phyloP scores from a whole-genome alignment of 2,113 vertebrate species.

The Strix uralensis region DNA sequence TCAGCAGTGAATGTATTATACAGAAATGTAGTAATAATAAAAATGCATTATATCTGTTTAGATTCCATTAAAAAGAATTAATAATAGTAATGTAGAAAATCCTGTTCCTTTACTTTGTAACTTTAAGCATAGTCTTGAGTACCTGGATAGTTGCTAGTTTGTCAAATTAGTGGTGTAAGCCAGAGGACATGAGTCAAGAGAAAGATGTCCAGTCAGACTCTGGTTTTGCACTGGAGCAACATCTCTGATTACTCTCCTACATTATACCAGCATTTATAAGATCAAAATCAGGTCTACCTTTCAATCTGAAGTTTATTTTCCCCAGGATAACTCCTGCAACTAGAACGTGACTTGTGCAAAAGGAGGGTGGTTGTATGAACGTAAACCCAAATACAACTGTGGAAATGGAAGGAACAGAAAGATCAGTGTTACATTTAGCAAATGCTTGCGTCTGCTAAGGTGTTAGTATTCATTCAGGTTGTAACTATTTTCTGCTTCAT shows the following conservation, averaged over 20 bases:
- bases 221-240: neutral
- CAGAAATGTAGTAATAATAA: neutral
- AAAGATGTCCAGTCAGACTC: neutral
- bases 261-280: neutral
- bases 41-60: neutral
- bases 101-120: neutral
- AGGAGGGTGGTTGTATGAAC: neutral
- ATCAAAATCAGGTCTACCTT: neutral
- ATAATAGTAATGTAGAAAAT: neutral
- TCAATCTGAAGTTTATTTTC: neutral
- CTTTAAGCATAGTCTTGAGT: neutral
- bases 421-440: neutral
- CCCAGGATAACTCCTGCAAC: neutral
- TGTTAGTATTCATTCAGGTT: slow-evolving; percentile 4
- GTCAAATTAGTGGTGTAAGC: neutral
- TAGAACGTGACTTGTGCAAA: neutral
- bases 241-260: neutral
- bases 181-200: neutral
- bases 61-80: neutral
- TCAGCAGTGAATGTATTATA: neutral
- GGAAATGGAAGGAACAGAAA: neutral
- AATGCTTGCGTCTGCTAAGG: neutral
- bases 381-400: neutral
- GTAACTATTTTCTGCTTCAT: neutral
- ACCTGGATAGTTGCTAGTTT: neutral